phyloP scores from a whole-genome alignment of 2,888 invertebrate species.

The Plebejus anna region DNA sequence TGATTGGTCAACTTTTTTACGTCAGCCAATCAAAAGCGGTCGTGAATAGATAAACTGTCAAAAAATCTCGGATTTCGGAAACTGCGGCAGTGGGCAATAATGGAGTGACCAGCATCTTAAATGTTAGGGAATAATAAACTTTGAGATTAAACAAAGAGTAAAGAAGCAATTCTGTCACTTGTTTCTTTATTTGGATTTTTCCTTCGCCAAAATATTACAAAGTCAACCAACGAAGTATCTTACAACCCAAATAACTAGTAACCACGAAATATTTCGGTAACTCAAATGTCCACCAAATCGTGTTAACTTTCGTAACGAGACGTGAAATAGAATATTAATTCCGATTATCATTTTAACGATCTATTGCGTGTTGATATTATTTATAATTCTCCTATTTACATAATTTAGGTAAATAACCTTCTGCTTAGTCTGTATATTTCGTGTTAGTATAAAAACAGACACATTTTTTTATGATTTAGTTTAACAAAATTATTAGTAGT shows the following conservation, averaged over 20 bases:
- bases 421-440: not conserved
- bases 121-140: too few relatives aligned
- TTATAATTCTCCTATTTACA: conserved; percentile 5
- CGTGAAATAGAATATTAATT: conserved; percentile 14
- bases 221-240: not conserved
- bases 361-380: conserved; percentile 2
- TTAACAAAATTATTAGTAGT: not conserved
- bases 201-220: not conserved
- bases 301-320: conserved; percentile 23
- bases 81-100: not conserved
- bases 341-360: conserved; percentile 6
- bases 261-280: not conserved
- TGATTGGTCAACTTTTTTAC: too few relatives aligned
- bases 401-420: conserved; percentile 18
- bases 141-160: too few relatives aligned
- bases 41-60: too few relatives aligned
- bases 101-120: not conserved
- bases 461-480: not conserved
- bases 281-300: conserved; percentile 20
- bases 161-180: too few relatives aligned
- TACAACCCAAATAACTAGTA: not conserved
- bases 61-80: too few relatives aligned
- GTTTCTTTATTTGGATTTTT: not conserved
- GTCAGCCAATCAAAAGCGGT: too few relatives aligned
- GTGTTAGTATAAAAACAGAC: not conserved